Evolutionary conservation across 2,113 vertebrate genomes (phyloP).

Genomic region (Pogona vitticeps): DNA sequence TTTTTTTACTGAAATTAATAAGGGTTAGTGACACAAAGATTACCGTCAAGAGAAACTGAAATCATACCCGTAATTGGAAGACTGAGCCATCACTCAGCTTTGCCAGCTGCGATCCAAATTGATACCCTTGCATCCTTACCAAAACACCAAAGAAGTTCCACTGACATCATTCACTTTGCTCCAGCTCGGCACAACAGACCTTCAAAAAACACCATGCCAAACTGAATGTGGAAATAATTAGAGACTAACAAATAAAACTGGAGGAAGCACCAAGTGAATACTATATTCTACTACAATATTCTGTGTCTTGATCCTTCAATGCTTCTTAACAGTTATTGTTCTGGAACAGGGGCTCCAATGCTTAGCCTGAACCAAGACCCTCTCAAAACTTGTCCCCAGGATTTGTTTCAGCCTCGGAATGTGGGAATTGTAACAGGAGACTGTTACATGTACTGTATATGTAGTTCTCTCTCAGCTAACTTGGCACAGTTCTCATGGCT

Average conservation of each 20-base stretch:
- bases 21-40: neutral
- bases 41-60: neutral
- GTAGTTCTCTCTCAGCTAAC: no score
- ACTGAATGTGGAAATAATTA: neutral
- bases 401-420: neutral
- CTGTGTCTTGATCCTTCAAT: neutral
- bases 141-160: slow-evolving; percentile 3
- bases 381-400: neutral
- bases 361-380: neutral
- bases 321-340: neutral
- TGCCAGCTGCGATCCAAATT: neutral
- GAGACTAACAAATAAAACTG: neutral
- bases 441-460: no score
- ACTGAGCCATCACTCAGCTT: neutral
- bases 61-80: neutral
- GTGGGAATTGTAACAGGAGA: neutral
- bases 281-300: neutral
- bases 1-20: neutral
- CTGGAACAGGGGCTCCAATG: neutral
- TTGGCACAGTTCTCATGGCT: neutral
- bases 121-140: neutral
- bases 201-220: neutral
- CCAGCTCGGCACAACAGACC: neutral
- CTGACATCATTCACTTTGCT: neutral
- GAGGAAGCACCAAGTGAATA: neutral